phyloP scores from a whole-genome alignment of 2,888 invertebrate genomes.

The Philaethria dido region DNA sequence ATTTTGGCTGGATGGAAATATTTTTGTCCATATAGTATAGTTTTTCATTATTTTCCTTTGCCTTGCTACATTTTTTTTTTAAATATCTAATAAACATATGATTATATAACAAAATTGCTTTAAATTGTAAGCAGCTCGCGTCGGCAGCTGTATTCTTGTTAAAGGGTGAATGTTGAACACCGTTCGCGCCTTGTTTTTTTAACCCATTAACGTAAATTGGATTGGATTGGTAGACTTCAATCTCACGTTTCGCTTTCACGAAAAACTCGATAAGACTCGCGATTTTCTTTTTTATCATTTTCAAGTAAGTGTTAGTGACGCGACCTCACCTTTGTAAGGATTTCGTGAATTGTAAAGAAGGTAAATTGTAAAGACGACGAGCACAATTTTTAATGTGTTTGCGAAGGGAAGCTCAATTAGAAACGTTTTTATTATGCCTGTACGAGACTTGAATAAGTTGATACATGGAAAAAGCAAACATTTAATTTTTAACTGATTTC shows the following conservation, averaged over 20 bases:
- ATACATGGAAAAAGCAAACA: too few relatives aligned
- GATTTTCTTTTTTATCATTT: conserved; percentile 33
- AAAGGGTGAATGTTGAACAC: conserved; percentile 30
- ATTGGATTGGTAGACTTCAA: conserved; percentile 48
- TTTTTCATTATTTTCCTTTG: too few relatives aligned
- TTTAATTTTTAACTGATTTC: too few relatives aligned
- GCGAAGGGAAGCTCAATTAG: conserved; percentile 8
- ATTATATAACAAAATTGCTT: conserved; percentile 16
- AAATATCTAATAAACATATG: conserved; percentile 6
- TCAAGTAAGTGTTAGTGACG: conserved; percentile 36
- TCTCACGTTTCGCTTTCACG: conserved; percentile 35
- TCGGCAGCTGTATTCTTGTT: conserved; percentile 19
- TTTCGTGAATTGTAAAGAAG: conserved; percentile 17
- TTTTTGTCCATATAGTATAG: too few relatives aligned
- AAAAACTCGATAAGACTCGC: conserved; percentile 40
- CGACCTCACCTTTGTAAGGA: conserved; percentile 19
- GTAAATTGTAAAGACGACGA: not conserved
- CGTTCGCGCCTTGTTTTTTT: conserved; percentile 43
- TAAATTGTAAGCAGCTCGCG: conserved; percentile 12
- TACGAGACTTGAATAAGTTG: too few relatives aligned
- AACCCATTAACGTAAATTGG: conserved; percentile 49
- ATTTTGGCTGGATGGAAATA: too few relatives aligned
- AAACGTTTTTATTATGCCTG: not conserved
- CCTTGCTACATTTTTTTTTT: not conserved
- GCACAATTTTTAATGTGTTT: not conserved